Evolutionary conservation across 2,113 vertebrate genomes (phyloP).

Genomic region (Mesembrinibis cayennensis): DNA sequence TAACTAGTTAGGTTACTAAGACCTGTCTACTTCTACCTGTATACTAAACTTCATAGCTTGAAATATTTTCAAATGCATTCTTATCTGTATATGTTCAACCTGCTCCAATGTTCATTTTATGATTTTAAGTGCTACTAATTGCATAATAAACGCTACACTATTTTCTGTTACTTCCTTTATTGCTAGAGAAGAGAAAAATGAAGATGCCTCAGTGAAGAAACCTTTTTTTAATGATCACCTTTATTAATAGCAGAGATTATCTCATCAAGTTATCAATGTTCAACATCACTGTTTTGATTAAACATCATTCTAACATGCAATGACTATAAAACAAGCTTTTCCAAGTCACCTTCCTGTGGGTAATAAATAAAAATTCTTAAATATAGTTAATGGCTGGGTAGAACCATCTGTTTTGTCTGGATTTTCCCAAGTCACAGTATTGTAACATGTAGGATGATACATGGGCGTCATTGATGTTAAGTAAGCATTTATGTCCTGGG

Average conservation of each 20-base stretch:
- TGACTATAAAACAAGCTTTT: not conserved
- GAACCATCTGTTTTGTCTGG: not conserved
- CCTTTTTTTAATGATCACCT: constrained; percentile 57
- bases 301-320: not conserved
- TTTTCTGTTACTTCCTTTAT: constrained; percentile 44
- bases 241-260: constrained; percentile 56
- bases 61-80: not conserved
- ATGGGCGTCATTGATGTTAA: not conserved
- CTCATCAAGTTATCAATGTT: constrained; percentile 24
- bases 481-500: not conserved
- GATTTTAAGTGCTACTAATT: constrained; percentile 43
- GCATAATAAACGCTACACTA: constrained; percentile 32
- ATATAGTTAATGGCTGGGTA: not conserved
- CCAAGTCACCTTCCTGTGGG: not conserved
- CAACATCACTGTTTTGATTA: not conserved
- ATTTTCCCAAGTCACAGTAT: not conserved
- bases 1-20: not conserved
- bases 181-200: not conserved
- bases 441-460: not conserved
- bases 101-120: not conserved
- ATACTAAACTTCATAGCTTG: not conserved
- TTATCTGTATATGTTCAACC: not conserved
- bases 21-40: not conserved
- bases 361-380: not conserved
- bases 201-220: constrained; percentile 41